Evolutionary conservation across 2,888 invertebrate species (phyloP).

Genomic region (Caenorhabditis sulstoni): DNA sequence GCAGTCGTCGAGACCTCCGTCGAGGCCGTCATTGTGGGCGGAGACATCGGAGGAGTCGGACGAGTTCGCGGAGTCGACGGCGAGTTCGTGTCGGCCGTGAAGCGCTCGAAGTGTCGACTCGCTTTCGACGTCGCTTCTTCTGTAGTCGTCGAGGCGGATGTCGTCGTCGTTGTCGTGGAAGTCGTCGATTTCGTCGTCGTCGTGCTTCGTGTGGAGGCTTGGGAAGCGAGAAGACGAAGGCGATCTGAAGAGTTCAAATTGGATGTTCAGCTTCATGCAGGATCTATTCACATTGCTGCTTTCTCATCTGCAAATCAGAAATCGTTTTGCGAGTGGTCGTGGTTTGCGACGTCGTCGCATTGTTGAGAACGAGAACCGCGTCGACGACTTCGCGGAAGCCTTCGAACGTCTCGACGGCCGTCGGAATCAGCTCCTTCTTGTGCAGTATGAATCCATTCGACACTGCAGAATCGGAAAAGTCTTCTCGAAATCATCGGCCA

Average conservation of each 20-base stretch:
- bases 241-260: conserved; percentile 24
- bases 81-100: conserved; percentile 42
- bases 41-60: conserved; percentile 55
- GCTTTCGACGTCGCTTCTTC: conserved; percentile 9
- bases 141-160: conserved; percentile 30
- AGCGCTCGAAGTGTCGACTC: conserved; percentile 46
- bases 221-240: conserved; percentile 45
- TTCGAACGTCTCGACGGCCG: conserved; percentile 79
- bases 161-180: conserved; percentile 26
- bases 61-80: conserved; percentile 15
- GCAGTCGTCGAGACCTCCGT: conserved; percentile 29
- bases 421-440: conserved; percentile 78
- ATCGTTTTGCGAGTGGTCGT: conserved; percentile 45
- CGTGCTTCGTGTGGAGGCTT: conserved; percentile 19
- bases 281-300: conserved; percentile 55
- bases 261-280: not conserved
- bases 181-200: conserved; percentile 4
- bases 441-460: conserved; percentile 79
- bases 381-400: conserved; percentile 78
- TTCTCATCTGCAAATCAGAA: conserved; percentile 61
- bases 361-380: conserved; percentile 68
- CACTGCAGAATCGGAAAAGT: conserved; percentile 59
- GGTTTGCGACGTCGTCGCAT: conserved; percentile 41
- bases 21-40: conserved; percentile 44
- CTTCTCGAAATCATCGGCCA: conserved; percentile 2